Evolutionary conservation across 2,797 vertebrate species (phyloP).

Genomic region (Danio tinwini): DNA sequence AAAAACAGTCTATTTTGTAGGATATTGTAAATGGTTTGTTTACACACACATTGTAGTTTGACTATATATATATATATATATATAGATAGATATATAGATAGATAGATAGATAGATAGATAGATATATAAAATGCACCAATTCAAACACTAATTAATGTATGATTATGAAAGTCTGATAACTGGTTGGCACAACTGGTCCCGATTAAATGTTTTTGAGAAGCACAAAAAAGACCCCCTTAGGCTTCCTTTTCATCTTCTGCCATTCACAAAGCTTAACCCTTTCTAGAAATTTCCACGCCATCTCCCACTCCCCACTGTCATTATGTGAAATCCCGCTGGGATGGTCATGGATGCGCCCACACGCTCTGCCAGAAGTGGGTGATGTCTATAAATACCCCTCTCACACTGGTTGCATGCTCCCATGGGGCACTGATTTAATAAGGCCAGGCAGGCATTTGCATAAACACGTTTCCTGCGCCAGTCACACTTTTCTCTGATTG

Average conservation of each 20-base stretch:
- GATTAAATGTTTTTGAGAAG: conserved; percentile 21
- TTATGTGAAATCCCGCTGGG: conserved; percentile 35
- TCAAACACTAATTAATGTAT: neutral
- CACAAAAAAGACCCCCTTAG: conserved; percentile 12
- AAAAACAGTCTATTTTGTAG: too few relatives aligned
- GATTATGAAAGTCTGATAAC: neutral
- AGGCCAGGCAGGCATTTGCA: conserved; percentile 54
- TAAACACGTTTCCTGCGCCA: conserved; percentile 44
- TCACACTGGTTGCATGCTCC: conserved; percentile 35
- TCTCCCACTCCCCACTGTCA: conserved; percentile 33
- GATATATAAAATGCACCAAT: neutral
- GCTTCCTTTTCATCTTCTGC: conserved; percentile 9
- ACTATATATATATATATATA: neutral
- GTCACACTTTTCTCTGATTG: conserved; percentile 42
- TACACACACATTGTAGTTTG: too few relatives aligned
- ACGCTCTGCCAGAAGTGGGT: conserved; percentile 53
- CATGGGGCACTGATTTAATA: conserved; percentile 51
- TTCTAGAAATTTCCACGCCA: conserved; percentile 43
- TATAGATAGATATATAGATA: too few relatives aligned
- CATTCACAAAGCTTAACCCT: conserved; percentile 39
- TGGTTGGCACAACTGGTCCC: neutral
- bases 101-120: too few relatives aligned
- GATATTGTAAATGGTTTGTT: too few relatives aligned
- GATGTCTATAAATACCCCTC: conserved; percentile 59
- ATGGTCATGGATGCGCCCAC: conserved; percentile 44